Conservation (phyloP, 1,140 invertebrate genomes). For the Solenopsis invicta region DNA sequence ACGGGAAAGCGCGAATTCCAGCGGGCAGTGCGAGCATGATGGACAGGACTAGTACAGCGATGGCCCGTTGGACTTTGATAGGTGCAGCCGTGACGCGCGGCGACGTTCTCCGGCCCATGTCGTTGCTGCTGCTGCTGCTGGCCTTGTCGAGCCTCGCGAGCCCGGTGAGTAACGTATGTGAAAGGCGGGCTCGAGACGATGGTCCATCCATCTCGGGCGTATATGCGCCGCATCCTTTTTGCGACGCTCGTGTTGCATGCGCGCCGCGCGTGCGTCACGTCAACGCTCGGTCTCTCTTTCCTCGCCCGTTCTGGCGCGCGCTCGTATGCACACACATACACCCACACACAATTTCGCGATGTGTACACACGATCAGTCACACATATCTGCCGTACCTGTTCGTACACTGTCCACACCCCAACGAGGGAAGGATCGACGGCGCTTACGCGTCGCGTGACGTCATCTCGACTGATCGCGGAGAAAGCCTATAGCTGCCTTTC, state of each 20-base stretch:
- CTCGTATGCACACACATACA: not conserved
- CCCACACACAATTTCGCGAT: not conserved
- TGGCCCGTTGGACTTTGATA: constrained; percentile 61
- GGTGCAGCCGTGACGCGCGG: constrained; percentile 52
- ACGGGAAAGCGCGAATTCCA: not conserved
- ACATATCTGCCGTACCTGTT: not conserved
- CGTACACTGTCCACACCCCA: constrained; percentile 47
- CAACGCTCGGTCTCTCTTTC: constrained; percentile 44
- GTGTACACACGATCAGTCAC: too few species aligned
- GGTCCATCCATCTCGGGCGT: not conserved
- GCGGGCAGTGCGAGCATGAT: not conserved
- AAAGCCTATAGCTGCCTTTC: constrained; percentile 68
- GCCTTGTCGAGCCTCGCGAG: constrained; percentile 23
- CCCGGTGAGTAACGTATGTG: constrained; percentile 56
- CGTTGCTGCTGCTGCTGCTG: constrained; percentile 57
- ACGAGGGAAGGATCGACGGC: not conserved
- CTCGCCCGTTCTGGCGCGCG: not conserved
- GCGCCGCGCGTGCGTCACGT: constrained; percentile 64
- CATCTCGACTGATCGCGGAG: constrained; percentile 73
- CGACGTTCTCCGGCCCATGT: constrained; percentile 28
- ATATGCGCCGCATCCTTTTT: constrained; percentile 36
- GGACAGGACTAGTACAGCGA: constrained; percentile 43
- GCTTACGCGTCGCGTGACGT: constrained; percentile 72
- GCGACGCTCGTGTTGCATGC: not conserved
- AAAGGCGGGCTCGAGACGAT: too few species aligned